Base-by-base conservation (phyloP, 2,113 vertebrate species). In the Prochilodus magdalenae region DNA sequence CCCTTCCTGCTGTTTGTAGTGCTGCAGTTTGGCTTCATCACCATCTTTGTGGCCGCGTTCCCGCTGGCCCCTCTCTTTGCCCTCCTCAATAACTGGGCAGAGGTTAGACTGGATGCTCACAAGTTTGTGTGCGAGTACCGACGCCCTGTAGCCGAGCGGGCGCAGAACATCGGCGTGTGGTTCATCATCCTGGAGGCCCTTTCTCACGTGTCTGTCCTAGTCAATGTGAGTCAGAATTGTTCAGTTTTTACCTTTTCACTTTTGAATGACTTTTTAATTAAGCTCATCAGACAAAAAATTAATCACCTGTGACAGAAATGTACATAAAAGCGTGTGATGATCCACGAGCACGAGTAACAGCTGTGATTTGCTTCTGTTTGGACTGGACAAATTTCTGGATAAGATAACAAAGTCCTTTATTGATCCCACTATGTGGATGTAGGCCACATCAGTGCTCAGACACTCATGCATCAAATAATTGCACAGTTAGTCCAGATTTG, bases 1-100 rank as follows among this genome's bases (percentile, higher is more conserved):
- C n/a, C n/a, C 8, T n/a, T 14, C 24, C 6, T 55, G 36, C 49
- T 77, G 40, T 79, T 29, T 26, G 15, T 26, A 93, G 93, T 93
- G 49, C 92, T 95, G 16, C 93, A 95, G 91, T 95, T 94, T 80
- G 94, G 94, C 3, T 95, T 96, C 89, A 94, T 95, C 84, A 94
- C 94, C 76, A 93, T 95, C 77, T 96, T 94, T 13, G 92, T 94
- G 87, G 94, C 90, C 0, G 94, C 93, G 0, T 95, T 95, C 86
- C 94, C 92, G 0, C 91, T 93, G 66, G 93, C 92, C 1, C 94
- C 94, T 0, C 92, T 94, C 49, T 94, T 95, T 0, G 92, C 94
- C 1, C 88, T 95, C 62, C 90, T 95, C 60, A 95, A 93, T 84
- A 94, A 93, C 91, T 94, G 93, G 93, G 91, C 93, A 24, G 94